Percentiles rank a stretch among this genome's conserved stretches.
Conservation (phyloP, 2,113 vertebrate genomes). For the Bettongia penicillata region DNA sequence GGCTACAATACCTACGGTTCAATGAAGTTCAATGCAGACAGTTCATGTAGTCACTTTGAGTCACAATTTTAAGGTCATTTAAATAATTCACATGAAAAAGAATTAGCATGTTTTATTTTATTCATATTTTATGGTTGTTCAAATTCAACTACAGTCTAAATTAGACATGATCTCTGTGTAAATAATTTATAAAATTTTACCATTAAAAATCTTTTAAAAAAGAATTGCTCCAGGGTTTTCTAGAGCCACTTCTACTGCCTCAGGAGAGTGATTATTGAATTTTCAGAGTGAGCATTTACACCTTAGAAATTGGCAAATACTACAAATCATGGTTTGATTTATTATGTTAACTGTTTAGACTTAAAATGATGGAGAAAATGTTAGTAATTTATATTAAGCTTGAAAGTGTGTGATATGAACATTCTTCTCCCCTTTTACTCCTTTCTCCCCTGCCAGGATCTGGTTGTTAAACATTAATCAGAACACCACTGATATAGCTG, state of each 20-base stretch:
- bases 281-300: not conserved
- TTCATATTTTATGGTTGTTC: not conserved
- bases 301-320: not conserved
- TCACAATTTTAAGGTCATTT: not conserved
- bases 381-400: not conserved
- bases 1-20: not conserved
- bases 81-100: not conserved
- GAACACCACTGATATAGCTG: not conserved
- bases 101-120: not conserved
- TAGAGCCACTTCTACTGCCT: not conserved
- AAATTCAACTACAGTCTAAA: not conserved
- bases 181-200: not conserved
- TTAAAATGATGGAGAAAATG: not conserved
- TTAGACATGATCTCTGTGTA: not conserved
- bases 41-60: not conserved
- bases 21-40: not conserved
- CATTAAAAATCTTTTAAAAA: not conserved
- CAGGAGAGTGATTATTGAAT: not conserved
- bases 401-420: not conserved
- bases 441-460: not conserved
- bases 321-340: not conserved
- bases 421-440: not conserved
- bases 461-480: not conserved
- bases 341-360: not conserved
- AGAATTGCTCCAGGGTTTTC: not conserved